Conservation (phyloP, 2,888 invertebrate species). For the Lepidocyrtinus sp. region DNA sequence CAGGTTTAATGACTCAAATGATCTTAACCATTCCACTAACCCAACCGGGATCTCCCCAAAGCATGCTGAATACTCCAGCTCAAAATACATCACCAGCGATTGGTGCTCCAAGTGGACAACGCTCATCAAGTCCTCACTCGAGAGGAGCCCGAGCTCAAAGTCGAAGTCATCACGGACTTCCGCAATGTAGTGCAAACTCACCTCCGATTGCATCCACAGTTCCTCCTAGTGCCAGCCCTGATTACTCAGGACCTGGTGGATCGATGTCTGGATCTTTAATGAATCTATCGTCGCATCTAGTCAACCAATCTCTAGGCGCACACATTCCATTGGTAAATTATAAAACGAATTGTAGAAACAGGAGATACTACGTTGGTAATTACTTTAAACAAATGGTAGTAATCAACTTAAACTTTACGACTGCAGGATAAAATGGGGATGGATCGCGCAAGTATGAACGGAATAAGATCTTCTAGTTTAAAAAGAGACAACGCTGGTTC, state of each 20-base stretch:
- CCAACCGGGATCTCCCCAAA: constrained; percentile 71
- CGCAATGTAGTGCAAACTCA: constrained; percentile 54
- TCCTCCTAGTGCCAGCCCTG: constrained; percentile 61
- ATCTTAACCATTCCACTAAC: constrained; percentile 93
- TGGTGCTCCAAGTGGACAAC: constrained; percentile 46
- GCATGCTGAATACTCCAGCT: constrained; percentile 45
- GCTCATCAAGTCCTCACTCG: constrained; percentile 50
- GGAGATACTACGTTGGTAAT: no score
- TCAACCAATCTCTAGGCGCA: constrained; percentile 65
- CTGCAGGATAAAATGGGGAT: constrained; percentile 62
- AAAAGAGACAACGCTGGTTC: constrained; percentile 60
- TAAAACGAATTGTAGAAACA: background rate
- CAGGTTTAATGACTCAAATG: constrained; percentile 95
- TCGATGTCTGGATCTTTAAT: constrained; percentile 47
- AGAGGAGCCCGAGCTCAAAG: constrained; percentile 35
- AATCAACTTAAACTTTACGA: no score
- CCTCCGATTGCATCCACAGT: constrained; percentile 65
- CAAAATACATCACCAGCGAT: constrained; percentile 55
- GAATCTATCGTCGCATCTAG: constrained; percentile 65
- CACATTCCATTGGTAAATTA: constrained; percentile 66
- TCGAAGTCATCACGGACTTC: constrained; percentile 52
- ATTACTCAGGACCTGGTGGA: constrained; percentile 57
- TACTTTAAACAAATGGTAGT: background rate
- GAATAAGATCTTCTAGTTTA: constrained; percentile 57
- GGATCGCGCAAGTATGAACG: constrained; percentile 58